A percentile compares a stretch with the other conserved stretches of the same genome.
Conservation (phyloP, 2,888 invertebrate genomes). For the Eupeodes luniger region DNA sequence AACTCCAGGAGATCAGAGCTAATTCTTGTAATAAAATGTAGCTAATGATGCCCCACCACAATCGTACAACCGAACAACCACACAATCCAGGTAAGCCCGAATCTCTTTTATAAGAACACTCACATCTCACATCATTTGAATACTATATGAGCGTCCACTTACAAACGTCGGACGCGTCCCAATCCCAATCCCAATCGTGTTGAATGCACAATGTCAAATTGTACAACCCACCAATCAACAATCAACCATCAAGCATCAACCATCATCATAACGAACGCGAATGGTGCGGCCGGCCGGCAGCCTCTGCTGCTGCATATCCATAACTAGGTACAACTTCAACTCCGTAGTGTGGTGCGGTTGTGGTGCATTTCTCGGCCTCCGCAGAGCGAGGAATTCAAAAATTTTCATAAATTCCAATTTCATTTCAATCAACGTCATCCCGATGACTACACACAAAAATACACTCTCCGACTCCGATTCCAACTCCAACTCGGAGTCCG, state of each 20-base stretch:
- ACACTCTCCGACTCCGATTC: constrained; percentile 26
- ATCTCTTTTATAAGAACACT: not conserved
- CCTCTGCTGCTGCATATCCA: not conserved
- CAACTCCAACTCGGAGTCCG: not conserved
- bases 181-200: constrained; percentile 49
- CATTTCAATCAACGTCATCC: constrained; percentile 75
- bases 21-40: constrained; percentile 73
- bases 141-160: constrained; percentile 11
- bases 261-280: constrained; percentile 5
- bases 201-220: constrained; percentile 75
- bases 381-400: constrained; percentile 58
- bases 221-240: constrained; percentile 76
- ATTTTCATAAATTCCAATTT: constrained; percentile 74
- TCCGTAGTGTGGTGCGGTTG: too few relatives aligned
- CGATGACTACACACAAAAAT: constrained; percentile 67
- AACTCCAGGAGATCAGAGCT: constrained; percentile 71
- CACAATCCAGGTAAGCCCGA: constrained; percentile 33
- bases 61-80: not conserved
- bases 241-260: constrained; percentile 47
- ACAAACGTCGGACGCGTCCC: constrained; percentile 2
- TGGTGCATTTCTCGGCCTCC: not conserved
- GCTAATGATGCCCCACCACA: constrained; percentile 74
- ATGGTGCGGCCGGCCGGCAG: not conserved
- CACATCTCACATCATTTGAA: not conserved
- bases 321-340: not conserved